Evolutionary conservation across 1,140 invertebrate species (phyloP).

Genomic region (Drosophila funebris): DNA sequence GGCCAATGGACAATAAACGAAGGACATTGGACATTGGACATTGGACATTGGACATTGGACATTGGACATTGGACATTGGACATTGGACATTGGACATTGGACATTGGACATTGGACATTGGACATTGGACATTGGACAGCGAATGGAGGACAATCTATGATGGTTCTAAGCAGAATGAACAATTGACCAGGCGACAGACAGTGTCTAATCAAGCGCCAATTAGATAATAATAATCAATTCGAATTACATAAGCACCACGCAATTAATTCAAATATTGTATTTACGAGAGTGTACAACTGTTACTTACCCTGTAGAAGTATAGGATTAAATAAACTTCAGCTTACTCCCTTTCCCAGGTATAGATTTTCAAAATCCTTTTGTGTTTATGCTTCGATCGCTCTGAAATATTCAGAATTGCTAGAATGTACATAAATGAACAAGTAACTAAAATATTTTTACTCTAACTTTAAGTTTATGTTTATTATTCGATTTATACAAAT

Average conservation of each 20-base stretch:
- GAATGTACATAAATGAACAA: too few relatives aligned
- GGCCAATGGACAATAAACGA: neutral
- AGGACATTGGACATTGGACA: neutral
- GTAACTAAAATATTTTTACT: too few relatives aligned
- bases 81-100: neutral
- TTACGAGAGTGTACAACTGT: neutral
- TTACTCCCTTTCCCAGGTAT: neutral
- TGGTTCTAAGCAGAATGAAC: neutral
- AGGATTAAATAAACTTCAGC: neutral
- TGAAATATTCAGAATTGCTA: neutral
- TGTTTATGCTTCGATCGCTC: neutral
- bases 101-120: neutral
- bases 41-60: neutral
- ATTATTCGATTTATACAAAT: too few relatives aligned
- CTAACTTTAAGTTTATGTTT: too few relatives aligned
- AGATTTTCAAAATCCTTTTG: neutral
- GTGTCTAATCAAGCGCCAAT: neutral
- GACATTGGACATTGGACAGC: too few relatives aligned
- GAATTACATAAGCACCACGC: neutral
- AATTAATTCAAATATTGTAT: neutral
- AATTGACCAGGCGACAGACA: neutral
- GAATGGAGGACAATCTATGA: neutral
- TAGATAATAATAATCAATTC: constrained; percentile 2
- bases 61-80: neutral
- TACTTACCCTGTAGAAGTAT: neutral